Conservation (phyloP, 1,140 invertebrate genomes). For the Mercenaria mercenaria region DNA sequence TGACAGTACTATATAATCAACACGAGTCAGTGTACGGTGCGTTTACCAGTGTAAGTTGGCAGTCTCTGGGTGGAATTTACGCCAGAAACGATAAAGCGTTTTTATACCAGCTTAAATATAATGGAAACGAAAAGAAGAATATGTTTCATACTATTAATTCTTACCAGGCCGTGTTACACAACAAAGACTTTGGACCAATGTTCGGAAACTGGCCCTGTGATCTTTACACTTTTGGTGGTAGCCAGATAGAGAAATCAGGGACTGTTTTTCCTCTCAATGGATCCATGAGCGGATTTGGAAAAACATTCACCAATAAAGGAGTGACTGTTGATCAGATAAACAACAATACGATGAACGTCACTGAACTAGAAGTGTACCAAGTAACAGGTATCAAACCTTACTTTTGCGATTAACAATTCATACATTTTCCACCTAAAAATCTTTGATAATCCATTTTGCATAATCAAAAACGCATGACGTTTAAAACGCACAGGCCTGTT, state of each 20-base stretch:
- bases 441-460: too few species aligned
- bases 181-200: conserved; percentile 4
- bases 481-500: too few species aligned
- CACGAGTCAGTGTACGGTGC: conserved; percentile 68
- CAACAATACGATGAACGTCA: conserved; percentile 9
- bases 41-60: conserved; percentile 62
- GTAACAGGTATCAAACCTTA: conserved; percentile 38
- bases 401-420: too few species aligned
- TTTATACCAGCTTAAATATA: conserved; percentile 53
- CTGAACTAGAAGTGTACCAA: conserved; percentile 54
- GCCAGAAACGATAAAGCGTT: conserved; percentile 60
- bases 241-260: not conserved
- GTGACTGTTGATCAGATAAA: not conserved
- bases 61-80: conserved; percentile 12
- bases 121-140: not conserved
- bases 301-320: not conserved
- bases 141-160: conserved; percentile 32
- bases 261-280: conserved; percentile 23
- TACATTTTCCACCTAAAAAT: too few species aligned
- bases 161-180: not conserved
- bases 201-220: conserved; percentile 49
- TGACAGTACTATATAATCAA: conserved; percentile 64
- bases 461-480: too few species aligned
- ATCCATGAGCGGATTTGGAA: not conserved
- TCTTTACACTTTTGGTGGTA: conserved; percentile 29